Percentiles rank a stretch among this genome's conserved stretches.
Evolutionary conservation across 2,797 vertebrate species (phyloP).

Genomic region (Chloroceryle inda): DNA sequence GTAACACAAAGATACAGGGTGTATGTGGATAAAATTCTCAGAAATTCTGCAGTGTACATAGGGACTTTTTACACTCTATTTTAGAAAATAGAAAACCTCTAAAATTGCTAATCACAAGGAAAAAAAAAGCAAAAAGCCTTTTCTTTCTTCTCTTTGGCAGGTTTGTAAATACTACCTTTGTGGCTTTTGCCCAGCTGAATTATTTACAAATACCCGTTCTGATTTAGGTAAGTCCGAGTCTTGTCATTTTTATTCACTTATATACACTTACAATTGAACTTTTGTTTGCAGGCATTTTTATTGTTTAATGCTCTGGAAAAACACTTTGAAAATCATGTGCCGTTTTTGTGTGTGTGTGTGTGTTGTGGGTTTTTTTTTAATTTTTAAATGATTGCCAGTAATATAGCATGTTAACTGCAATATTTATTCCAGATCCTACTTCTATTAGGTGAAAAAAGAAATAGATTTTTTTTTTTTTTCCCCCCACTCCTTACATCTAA

Average conservation of each 20-base stretch:
- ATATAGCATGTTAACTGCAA: background rate
- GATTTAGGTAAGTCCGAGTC: constrained; percentile 90
- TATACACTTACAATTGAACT: background rate
- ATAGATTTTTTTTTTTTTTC: background rate
- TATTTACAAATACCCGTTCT: constrained; percentile 98
- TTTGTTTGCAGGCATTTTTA: background rate
- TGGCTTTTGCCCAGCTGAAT: constrained; percentile 97
- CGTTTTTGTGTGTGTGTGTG: too few relatives aligned
- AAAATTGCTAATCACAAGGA: background rate
- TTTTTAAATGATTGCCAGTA: background rate
- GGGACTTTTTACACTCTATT: background rate
- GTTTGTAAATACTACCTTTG: constrained; percentile 98
- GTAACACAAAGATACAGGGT: background rate
- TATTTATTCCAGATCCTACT: background rate
- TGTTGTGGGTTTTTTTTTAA: background rate
- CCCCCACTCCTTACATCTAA: background rate
- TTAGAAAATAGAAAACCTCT: background rate
- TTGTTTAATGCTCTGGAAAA: background rate
- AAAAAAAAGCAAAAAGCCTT: background rate
- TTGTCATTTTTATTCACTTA: background rate
- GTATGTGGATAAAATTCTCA: background rate
- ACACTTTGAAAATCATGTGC: background rate
- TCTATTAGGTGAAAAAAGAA: background rate
- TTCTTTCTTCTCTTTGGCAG: constrained; percentile 73
- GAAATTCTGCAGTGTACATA: background rate